Conservation (phyloP, 2,888 invertebrate genomes). For the Bursaphelenchus okinawaensis region DNA sequence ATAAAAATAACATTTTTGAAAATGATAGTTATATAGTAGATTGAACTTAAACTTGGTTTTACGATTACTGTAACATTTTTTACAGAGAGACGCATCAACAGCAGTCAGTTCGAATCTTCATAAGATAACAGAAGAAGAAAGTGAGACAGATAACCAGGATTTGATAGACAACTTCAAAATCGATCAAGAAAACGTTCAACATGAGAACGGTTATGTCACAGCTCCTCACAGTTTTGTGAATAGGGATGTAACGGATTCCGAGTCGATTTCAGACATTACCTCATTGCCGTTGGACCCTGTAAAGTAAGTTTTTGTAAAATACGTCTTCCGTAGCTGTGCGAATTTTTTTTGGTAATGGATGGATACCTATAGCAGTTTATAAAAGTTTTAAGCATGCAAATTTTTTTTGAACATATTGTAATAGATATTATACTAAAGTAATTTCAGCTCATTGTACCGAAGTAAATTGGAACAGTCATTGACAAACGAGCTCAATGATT, state of each 20-base stretch:
- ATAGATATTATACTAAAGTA: too few relatives aligned
- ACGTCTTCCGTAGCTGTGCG: too few relatives aligned
- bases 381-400: too few relatives aligned
- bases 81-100: neutral
- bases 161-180: neutral
- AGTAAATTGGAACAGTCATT: neutral
- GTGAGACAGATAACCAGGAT: constrained; percentile 3
- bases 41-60: too few relatives aligned
- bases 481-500: neutral
- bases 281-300: constrained; percentile 50
- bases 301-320: constrained; percentile 20
- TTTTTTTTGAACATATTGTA: too few relatives aligned
- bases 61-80: too few relatives aligned
- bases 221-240: neutral
- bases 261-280: constrained; percentile 50
- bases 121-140: constrained; percentile 4
- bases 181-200: neutral
- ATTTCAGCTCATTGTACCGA: neutral
- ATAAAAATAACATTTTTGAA: too few relatives aligned
- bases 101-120: neutral
- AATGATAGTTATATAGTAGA: too few relatives aligned
- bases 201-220: neutral
- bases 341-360: too few relatives aligned
- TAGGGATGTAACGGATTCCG: constrained; percentile 26
- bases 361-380: too few relatives aligned